Base-by-base conservation (phyloP, 1,140 invertebrate genomes). In the Pygmarrhopalites habei region DNA sequence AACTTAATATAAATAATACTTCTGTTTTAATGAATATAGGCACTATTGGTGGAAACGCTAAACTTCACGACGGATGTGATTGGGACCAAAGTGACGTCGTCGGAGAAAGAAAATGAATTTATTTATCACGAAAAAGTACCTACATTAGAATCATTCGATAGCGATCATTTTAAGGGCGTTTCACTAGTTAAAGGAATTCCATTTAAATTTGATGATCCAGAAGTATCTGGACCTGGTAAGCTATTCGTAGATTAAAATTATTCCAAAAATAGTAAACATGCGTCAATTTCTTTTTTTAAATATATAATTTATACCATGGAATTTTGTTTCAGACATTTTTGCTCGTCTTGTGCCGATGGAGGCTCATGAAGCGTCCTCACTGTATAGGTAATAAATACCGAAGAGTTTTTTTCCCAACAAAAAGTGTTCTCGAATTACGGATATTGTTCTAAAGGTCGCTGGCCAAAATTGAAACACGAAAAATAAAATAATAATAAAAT, bases 101-200 rank as follows among this genome's bases (percentile, higher is more conserved):
- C 94, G 1, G 92, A 94, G 77, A 97, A 96, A 79, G 95, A 99
- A 74, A 98, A 99, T 79, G 95, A 98, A 74, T 97, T 96, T 75
- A 92, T 99, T 61, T 99, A 98, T 75, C 95, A 98, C 75, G 95
- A 97, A 72, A 87, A 93, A 73, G 88, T 98, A 1, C 92, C 93
- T 0, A 85, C 89, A 43, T 80, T 87, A 51, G 86, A 89, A 52
- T 79, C 85, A 30, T 79, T 98, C 32, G 82, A 86, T 10, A 43
- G 46, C 2, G 87, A 90, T 64, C n/a, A n/a, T n/a, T 81, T 95
- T 0, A 95, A 94, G 79, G 91, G 92, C 1, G 92, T 90, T 7
- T 88, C 89, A 55, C 75, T 98, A 53, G 94, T 97, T 0, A 97
- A 97, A 78, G 89, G 92, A 51, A 88, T 95, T 66, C 82, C 88